Evolutionary conservation across 1,140 invertebrate genomes (phyloP).

Genomic region (Drosophila paulistorum): DNA sequence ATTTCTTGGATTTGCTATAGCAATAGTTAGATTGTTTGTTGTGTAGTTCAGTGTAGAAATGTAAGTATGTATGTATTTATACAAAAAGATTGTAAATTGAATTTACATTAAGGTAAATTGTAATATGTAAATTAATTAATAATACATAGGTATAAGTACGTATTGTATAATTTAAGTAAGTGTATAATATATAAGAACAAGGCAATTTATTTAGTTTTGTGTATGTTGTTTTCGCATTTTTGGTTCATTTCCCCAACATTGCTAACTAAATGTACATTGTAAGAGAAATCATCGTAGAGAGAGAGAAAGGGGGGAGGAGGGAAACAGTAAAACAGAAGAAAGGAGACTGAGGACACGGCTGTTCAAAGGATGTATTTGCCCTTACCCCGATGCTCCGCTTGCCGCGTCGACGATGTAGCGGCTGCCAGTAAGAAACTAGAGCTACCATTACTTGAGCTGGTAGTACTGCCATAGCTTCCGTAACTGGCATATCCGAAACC

Average conservation of each 20-base stretch:
- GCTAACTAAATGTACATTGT: conserved; percentile 38
- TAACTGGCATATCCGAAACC: conserved; percentile 60
- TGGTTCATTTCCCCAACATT: conserved; percentile 61
- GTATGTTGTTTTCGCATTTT: conserved; percentile 36
- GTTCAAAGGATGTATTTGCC: conserved; percentile 67
- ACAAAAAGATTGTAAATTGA: conserved; percentile 74
- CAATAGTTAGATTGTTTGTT: conserved; percentile 27
- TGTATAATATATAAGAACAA: conserved; percentile 66
- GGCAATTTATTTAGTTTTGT: conserved; percentile 67
- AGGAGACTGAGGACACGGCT: conserved; percentile 9
- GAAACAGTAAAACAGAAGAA: neutral
- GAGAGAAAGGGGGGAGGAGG: neutral
- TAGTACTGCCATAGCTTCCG: conserved; percentile 55
- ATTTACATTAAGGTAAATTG: conserved; percentile 60
- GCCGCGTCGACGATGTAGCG: conserved; percentile 68
- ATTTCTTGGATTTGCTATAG: conserved; percentile 46
- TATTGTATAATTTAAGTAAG: conserved; percentile 50
- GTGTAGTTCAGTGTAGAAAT: conserved; percentile 46
- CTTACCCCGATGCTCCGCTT: conserved; percentile 65
- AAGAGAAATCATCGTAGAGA: conserved; percentile 21
- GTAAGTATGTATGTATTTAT: conserved; percentile 18
- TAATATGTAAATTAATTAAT: conserved; percentile 38
- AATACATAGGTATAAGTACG: conserved; percentile 41
- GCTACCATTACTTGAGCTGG: conserved; percentile 58
- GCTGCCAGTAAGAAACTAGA: conserved; percentile 62